Evolutionary conservation across 2,113 vertebrate species (phyloP), one percentile per base, ranked within the genome.

Genomic region (Gobius niger): DNA sequence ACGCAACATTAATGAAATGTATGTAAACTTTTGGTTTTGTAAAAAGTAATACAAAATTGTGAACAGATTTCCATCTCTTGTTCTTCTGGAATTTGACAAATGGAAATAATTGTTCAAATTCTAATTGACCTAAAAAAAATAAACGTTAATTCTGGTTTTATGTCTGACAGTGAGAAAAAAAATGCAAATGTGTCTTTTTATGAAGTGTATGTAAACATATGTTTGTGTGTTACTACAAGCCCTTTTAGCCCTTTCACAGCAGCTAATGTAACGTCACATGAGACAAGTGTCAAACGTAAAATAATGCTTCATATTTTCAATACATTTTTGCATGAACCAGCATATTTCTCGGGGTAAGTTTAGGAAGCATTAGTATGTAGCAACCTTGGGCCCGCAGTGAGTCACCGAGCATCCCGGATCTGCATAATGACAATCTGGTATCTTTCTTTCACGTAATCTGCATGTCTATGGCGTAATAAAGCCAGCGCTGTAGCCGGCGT

Each of bases 401-500:
- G 56, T 54, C 56, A 53, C 42, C 66, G 53, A 68, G 16, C 51
- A 49, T 41, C 49, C 59, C 64, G 41, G 42, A 72, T 12, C 40
- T 50, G 41, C 47, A 62, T 56, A 63, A 73, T 67, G 47, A 53
- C 59, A 53, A 11, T 46, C 57, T 71, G 50, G 19, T 44, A 69
- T 64, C 72, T 24, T 53, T 64, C 63, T 34, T 34, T 42, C 63
- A 54, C 65, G 56, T 65, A 41, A 75, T 75, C 71, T 68, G 59
- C 67, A 73, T 56, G 60, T 40, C 65, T 56, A 5, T n/a, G 46
- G 61, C 63, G 76, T 47, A 80, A 84, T 75, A 73, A 82, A 86
- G 70, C 44, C 60, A 60, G 42, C 24, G 42, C 74, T 66, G 18
- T 62, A 50, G 53, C 62, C 16, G 62, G 18, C 41, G 57, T 54